These are phyloP conservation scores for Phyllostomus discolor DNA, from an alignment of 2,113 vertebrate species.

Conservation along the genomic window DNA sequence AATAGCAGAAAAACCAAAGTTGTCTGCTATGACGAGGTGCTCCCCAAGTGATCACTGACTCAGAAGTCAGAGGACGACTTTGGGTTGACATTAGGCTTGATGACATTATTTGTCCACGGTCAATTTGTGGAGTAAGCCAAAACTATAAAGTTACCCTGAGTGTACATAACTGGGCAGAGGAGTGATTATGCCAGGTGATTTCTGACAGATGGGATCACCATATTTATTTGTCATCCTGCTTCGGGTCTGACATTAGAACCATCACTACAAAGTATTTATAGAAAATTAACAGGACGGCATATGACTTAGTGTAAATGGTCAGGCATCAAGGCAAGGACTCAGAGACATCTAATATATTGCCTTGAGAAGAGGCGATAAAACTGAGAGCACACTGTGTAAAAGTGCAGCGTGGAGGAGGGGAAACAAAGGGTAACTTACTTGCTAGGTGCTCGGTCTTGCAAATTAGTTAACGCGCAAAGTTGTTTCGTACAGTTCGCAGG, in stretches of 20 bases:
- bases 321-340: background rate
- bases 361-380: background rate
- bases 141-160: background rate
- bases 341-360: background rate
- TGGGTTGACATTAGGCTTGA: conserved; percentile 4
- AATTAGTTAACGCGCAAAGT: conserved; percentile 98
- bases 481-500: conserved; percentile 97
- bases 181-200: background rate
- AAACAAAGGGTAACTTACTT: conserved; percentile 86
- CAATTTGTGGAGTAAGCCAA: conserved; percentile 53
- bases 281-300: conserved; percentile 12
- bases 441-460: conserved; percentile 94
- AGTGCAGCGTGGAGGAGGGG: background rate
- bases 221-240: conserved; percentile 35
- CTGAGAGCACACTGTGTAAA: background rate
- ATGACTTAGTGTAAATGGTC: background rate
- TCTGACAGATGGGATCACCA: conserved; percentile 35
- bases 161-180: conserved; percentile 16
- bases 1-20: background rate
- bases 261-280: conserved; percentile 36
- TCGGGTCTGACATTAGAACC: conserved; percentile 20
- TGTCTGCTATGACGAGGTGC: background rate
- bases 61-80: background rate
- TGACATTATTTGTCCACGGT: conserved; percentile 1
- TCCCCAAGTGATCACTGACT: background rate